Conservation (phyloP, 2,888 invertebrate genomes). For the Rhynchonema sp. region DNA sequence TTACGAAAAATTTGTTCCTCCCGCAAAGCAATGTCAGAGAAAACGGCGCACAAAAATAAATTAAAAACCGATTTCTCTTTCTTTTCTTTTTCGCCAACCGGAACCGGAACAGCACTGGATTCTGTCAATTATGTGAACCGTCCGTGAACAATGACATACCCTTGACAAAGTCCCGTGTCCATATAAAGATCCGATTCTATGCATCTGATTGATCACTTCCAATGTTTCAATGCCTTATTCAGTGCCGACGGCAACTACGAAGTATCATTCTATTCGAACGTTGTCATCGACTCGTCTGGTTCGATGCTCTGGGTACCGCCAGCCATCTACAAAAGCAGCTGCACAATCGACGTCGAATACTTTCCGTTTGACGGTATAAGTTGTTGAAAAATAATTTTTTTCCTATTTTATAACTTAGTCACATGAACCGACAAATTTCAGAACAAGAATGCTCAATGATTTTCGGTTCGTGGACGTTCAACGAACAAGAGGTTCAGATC, state of each 20-base stretch:
- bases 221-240: too few relatives aligned
- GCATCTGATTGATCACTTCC: too few relatives aligned
- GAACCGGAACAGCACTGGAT: too few relatives aligned
- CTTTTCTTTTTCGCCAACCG: too few relatives aligned
- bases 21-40: too few relatives aligned
- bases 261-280: constrained; percentile 96
- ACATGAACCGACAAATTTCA: constrained; percentile 6
- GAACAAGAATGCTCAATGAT: constrained; percentile 99
- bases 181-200: too few relatives aligned
- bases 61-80: too few relatives aligned
- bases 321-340: constrained; percentile 95
- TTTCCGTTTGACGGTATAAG: constrained; percentile 67
- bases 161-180: too few relatives aligned
- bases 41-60: too few relatives aligned
- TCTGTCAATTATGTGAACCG: too few relatives aligned
- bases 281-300: constrained; percentile 86
- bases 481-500: constrained; percentile 64
- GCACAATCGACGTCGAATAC: constrained; percentile 95
- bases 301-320: constrained; percentile 85
- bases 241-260: constrained; percentile 99
- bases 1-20: too few relatives aligned
- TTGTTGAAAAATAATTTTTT: background rate
- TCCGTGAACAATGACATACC: too few relatives aligned
- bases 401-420: background rate
- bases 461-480: constrained; percentile 96